A percentile compares a stretch with the other conserved stretches of the same genome.
These are phyloP conservation scores for Gopherus evgoodei DNA, from an alignment of 2,113 vertebrate genomes.

Conservation along the genomic window DNA sequence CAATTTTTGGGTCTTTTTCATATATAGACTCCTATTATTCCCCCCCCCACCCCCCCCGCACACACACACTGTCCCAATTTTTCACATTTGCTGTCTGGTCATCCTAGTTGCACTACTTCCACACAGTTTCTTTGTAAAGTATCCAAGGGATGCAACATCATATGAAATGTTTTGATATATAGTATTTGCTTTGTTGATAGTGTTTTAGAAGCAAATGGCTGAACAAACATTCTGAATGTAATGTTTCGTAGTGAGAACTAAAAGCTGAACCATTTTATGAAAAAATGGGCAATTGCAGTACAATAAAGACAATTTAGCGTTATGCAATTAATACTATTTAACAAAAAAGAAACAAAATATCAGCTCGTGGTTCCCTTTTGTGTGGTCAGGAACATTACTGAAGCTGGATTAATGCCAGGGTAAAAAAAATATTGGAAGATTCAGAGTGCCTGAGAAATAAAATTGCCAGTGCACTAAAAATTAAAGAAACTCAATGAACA, in stretches of 20 bases:
- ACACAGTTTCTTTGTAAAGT: not conserved
- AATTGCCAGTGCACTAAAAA: slow-evolving; percentile 43
- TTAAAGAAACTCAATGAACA: slow-evolving; percentile 56
- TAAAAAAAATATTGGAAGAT: slow-evolving; percentile 23
- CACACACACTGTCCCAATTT: too few species aligned
- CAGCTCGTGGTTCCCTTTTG: not conserved
- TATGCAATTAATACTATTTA: not conserved
- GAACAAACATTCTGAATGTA: not conserved
- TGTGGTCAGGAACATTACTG: not conserved
- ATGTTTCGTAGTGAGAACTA: slow-evolving; percentile 1
- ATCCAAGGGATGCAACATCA: accelerated
- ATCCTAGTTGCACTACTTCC: too few species aligned
- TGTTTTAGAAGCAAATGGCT: not conserved
- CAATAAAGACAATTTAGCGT: slow-evolving; percentile 6
- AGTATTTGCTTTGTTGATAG: not conserved
- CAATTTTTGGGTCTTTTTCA: too few species aligned
- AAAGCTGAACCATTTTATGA: not conserved
- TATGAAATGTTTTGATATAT: not conserved
- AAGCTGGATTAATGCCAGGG: slow-evolving; percentile 24
- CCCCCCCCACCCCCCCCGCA: too few species aligned
- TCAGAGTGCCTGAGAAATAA: slow-evolving; percentile 26
- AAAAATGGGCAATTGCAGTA: not conserved
- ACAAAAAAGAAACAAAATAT: not conserved
- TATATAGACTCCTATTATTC: too few species aligned
- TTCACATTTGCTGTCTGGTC: too few species aligned